Conservation (phyloP, 2,113 vertebrate genomes). For the Oncorhynchus tshawytscha region DNA sequence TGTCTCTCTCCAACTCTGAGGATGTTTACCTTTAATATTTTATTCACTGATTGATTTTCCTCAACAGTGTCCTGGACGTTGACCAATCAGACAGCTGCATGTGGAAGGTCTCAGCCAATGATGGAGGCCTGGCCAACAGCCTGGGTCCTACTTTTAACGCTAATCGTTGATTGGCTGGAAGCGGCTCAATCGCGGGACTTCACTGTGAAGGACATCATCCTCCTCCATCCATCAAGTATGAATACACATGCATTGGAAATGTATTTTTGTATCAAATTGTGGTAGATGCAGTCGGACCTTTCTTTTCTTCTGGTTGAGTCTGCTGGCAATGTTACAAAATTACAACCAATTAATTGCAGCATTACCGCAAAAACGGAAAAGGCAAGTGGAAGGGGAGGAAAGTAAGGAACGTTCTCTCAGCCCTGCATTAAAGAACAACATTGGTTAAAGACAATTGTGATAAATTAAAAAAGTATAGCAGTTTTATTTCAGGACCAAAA, state of each 20-base stretch:
- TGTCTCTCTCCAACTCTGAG: background rate
- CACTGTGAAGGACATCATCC: conserved; percentile 85
- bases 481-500: no score
- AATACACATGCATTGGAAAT: conserved; percentile 40
- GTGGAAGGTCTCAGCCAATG: conserved; percentile 55
- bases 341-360: no score
- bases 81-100: conserved; percentile 65
- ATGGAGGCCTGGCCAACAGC: conserved; percentile 82
- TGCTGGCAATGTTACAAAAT: background rate
- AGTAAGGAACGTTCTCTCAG: no score
- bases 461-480: no score
- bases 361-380: no score
- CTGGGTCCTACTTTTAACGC: conserved; percentile 77
- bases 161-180: conserved; percentile 67
- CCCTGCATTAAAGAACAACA: no score
- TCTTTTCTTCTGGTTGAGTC: background rate
- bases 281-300: background rate
- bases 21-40: background rate
- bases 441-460: no score
- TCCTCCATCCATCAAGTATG: conserved; percentile 90
- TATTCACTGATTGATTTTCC: background rate
- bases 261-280: background rate
- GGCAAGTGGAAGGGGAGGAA: no score
- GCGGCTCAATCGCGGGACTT: conserved; percentile 78
- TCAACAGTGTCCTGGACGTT: conserved; percentile 12